Evolutionary conservation across 2,113 vertebrate genomes (phyloP), one percentile per base, ranked within the genome.

Genomic region (Struthidea cinerea): DNA sequence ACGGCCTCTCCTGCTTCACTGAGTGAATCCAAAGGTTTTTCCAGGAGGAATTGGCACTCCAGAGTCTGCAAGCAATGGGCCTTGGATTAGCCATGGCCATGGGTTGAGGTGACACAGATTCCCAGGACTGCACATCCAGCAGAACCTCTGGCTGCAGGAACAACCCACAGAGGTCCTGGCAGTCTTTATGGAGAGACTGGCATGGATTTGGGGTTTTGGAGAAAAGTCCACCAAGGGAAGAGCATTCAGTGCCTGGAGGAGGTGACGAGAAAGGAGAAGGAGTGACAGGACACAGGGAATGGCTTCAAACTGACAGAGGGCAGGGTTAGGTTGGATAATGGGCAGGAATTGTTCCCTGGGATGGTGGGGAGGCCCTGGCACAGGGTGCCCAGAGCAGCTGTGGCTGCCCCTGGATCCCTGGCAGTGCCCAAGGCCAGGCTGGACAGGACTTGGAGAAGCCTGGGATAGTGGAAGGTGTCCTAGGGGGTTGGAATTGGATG

Each of bases 281-380:
- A 35, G 10, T 5, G 65, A 16, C 33, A 61, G 39, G 47, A 71
- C 9, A 8, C 15, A 13, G 7, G 20, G 9, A 35, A 8, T 41
- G 74, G 47, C 12, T 78, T 46, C 37, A 5, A 3, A 46, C 3
- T 61, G 56, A 1, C 53, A 59, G 15, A 33, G 13, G 5, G 7
- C 0, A 7, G 14, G 33, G 12, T 13, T 11, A 1, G 56, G 3
- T 8, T 2, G 57, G 65, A 41, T 30, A 2, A 1, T 4, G 11
- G 56, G 49, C 1, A n/a, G 30, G 8, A 35, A 63, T 63, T 26
- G 3, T 4, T 55, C 49, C 27, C 33, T 69, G 64, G 5, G 0
- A 71, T 28, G 47, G 47, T 55, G 64, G 23, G 19, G 1, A 57
- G 60, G 24, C 20, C 12, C 56, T 42, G 80, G 47, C 1, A 13